phyloP scores from a whole-genome alignment of 2,888 invertebrate genomes.

The Lithosia quadra region DNA sequence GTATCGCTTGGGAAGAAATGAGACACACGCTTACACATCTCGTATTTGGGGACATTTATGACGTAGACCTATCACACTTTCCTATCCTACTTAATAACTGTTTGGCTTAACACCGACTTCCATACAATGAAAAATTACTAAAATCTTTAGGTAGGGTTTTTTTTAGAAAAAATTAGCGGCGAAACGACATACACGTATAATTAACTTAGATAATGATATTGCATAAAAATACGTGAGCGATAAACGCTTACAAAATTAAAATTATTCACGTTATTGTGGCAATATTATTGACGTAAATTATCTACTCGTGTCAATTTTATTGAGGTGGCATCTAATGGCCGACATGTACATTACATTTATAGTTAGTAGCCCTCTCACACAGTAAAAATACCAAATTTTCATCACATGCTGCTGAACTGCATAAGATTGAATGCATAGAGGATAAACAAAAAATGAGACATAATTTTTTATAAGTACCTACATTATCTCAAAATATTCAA shows the following conservation, averaged over 20 bases:
- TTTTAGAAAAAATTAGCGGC: not conserved
- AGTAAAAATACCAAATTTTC: not conserved
- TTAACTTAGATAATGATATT: not conserved
- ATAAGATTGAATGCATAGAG: no score
- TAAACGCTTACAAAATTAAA: not conserved
- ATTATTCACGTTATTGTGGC: not conserved
- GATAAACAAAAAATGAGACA: no score
- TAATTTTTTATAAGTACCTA: no score
- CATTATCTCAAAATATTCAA: no score
- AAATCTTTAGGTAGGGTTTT: no score
- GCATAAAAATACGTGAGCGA: not conserved
- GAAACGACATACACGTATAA: not conserved
- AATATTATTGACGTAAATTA: no score
- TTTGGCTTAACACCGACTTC: not conserved
- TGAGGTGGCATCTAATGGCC: not conserved
- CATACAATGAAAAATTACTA: not conserved
- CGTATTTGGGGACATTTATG: no score
- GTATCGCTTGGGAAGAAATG: no score
- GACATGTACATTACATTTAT: not conserved
- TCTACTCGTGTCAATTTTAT: not conserved
- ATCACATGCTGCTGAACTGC: not conserved
- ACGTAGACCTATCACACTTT: no score
- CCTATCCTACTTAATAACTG: no score
- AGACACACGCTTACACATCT: no score
- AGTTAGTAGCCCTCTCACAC: no score